Evolutionary conservation across 2,888 invertebrate genomes (phyloP).

Genomic region (Stenodera caucasica): DNA sequence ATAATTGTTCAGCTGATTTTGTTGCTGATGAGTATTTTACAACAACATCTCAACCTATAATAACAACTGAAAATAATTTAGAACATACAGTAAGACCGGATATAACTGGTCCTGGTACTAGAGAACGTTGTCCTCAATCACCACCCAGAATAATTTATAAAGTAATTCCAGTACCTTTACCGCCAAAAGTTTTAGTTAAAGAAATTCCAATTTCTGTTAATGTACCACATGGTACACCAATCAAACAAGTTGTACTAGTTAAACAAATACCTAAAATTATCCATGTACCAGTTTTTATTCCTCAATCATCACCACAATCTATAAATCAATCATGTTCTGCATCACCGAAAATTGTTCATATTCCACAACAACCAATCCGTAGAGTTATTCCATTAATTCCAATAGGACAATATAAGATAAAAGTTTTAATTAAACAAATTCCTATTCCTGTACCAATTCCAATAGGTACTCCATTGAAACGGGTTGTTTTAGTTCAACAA

Average conservation of each 20-base stretch:
- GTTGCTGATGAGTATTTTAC: background rate
- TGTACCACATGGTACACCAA: background rate
- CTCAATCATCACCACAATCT: background rate
- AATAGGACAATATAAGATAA: too few species aligned
- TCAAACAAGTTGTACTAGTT: background rate
- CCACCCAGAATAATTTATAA: background rate
- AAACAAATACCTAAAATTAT: background rate
- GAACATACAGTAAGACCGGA: background rate
- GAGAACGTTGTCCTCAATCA: background rate
- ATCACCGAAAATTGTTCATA: background rate
- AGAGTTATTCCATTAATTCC: too few species aligned
- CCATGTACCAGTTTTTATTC: background rate
- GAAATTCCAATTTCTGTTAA: slow-evolving; percentile 1
- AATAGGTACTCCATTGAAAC: background rate
- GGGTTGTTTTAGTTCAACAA: background rate
- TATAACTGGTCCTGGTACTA: background rate
- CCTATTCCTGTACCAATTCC: background rate
- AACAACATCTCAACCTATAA: too few species aligned
- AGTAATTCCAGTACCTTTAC: background rate
- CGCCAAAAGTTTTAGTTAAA: background rate
- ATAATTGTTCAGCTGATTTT: background rate
- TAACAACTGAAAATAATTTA: too few species aligned
- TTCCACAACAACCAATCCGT: background rate
- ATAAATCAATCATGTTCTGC: background rate
- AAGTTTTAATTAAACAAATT: background rate